These are phyloP conservation scores for Orientallactaga sibirica DNA, from an alignment of 2,797 vertebrate species.

Conservation along the genomic window DNA sequence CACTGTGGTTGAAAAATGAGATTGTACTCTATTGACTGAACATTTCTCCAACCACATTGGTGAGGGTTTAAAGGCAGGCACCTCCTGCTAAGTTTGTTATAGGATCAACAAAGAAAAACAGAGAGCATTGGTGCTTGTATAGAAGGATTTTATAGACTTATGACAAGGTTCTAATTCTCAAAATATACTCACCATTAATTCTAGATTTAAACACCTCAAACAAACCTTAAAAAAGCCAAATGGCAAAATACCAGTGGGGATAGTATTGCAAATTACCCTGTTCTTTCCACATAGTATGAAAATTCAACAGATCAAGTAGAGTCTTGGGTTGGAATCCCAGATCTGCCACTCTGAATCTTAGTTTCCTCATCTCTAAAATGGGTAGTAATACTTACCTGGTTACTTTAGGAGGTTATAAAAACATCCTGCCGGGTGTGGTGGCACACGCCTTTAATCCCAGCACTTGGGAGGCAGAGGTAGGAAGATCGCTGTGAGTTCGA, in stretches of 20 bases:
- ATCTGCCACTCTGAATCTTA: background rate
- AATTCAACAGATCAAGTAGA: conserved; percentile 16
- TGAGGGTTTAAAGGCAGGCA: conserved; percentile 20
- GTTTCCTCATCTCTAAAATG: conserved; percentile 17
- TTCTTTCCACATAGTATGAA: conserved; percentile 10
- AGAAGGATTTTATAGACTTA: conserved; percentile 1
- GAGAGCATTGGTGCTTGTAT: background rate
- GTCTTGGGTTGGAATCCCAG: background rate
- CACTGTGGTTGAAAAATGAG: conserved; percentile 44
- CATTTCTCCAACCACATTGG: conserved; percentile 5
- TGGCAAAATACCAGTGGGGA: background rate
- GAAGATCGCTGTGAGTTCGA: too few relatives aligned
- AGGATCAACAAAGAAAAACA: background rate
- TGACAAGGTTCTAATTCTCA: conserved; percentile 27
- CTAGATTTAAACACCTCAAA: conserved; percentile 35
- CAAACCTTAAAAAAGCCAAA: conserved; percentile 52
- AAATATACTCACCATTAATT: conserved; percentile 45
- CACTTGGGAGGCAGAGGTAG: too few relatives aligned
- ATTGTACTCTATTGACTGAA: conserved; percentile 29
- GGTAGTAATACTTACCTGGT: background rate
- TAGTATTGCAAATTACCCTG: conserved; percentile 3
- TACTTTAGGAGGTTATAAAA: background rate
- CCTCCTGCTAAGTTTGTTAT: conserved; percentile 16
- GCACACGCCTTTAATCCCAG: too few relatives aligned
- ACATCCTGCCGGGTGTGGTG: background rate